phyloP scores from a whole-genome alignment of 2,797 vertebrate species.

The Lepilemur ruficaudatus region DNA sequence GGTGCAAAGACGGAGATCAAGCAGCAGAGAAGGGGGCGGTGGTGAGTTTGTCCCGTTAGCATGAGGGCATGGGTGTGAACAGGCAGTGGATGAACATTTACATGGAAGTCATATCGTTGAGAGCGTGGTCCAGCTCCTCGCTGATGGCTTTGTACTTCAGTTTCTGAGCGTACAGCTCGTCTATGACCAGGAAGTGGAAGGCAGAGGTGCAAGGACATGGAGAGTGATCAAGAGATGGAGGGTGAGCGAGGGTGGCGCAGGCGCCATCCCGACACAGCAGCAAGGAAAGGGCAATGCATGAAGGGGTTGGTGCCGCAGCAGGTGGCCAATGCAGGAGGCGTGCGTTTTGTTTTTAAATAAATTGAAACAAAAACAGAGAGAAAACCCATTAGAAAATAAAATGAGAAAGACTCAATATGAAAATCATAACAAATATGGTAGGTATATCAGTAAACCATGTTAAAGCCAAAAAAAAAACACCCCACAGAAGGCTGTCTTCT shows the following conservation, averaged over 20 bases:
- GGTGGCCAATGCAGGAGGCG: conserved; percentile 73
- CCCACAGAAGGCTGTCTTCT: background rate
- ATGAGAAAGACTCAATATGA: conserved; percentile 20
- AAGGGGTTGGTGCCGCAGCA: conserved; percentile 67
- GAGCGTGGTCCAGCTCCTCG: conserved; percentile 99
- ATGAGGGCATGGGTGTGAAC: conserved; percentile 75
- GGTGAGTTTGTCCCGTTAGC: conserved; percentile 76
- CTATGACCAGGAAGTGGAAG: conserved; percentile 85
- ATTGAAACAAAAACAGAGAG: conserved; percentile 70
- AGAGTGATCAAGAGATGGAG: conserved; percentile 75
- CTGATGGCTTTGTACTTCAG: conserved; percentile 99
- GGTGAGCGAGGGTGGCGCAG: conserved; percentile 73
- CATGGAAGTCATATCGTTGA: conserved; percentile 99
- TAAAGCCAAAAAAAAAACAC: background rate
- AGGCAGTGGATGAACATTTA: conserved; percentile 89
- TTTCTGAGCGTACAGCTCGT: conserved; percentile 99
- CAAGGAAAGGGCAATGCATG: conserved; percentile 72
- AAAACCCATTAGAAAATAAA: conserved; percentile 78
- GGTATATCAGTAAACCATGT: background rate
- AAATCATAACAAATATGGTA: conserved; percentile 57
- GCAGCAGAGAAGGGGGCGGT: background rate
- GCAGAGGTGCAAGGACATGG: conserved; percentile 80
- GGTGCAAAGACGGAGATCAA: background rate
- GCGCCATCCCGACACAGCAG: conserved; percentile 76
- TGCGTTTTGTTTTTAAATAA: conserved; percentile 72